phyloP scores from a whole-genome alignment of 2,113 vertebrate species.

The Ceratotherium simum region DNA sequence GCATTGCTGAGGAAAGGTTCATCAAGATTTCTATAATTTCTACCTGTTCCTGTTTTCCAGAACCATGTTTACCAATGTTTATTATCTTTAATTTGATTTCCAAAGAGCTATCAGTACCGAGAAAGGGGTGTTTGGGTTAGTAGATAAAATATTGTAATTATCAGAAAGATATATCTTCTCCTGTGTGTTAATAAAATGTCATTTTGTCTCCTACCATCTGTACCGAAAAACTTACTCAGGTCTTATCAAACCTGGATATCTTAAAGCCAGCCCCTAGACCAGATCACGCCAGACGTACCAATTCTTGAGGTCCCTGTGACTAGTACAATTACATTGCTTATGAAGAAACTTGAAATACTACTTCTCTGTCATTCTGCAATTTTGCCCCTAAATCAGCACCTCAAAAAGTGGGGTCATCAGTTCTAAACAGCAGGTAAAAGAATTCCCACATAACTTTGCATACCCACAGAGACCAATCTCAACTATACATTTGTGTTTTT shows the following conservation, averaged over 20 bases:
- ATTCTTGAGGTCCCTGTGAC: conserved; percentile 36
- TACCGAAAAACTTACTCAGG: conserved; percentile 11
- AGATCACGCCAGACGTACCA: background rate
- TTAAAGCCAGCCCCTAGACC: background rate
- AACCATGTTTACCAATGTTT: background rate
- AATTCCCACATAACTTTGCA: background rate
- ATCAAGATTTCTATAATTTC: conserved; percentile 18
- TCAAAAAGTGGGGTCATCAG: background rate
- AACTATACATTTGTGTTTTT: conserved; percentile 40
- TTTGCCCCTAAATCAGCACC: conserved; percentile 4
- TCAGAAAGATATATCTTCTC: conserved; percentile 10
- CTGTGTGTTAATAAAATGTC: conserved; percentile 1
- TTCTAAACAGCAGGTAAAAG: conserved; percentile 32
- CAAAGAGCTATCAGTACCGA: conserved; percentile 33
- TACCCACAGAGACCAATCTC: conserved; percentile 1
- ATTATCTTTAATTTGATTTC: conserved; percentile 46
- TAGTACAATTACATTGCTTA: background rate
- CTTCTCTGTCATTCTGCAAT: conserved; percentile 21
- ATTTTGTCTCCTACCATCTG: background rate
- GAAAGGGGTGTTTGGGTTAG: background rate
- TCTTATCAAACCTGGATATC: background rate
- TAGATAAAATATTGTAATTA: conserved; percentile 6
- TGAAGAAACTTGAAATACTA: background rate
- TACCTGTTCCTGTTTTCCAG: background rate
- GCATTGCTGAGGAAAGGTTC: background rate